phyloP scores from a whole-genome alignment of 2,797 vertebrate genomes.

The Syngnathus acus region DNA sequence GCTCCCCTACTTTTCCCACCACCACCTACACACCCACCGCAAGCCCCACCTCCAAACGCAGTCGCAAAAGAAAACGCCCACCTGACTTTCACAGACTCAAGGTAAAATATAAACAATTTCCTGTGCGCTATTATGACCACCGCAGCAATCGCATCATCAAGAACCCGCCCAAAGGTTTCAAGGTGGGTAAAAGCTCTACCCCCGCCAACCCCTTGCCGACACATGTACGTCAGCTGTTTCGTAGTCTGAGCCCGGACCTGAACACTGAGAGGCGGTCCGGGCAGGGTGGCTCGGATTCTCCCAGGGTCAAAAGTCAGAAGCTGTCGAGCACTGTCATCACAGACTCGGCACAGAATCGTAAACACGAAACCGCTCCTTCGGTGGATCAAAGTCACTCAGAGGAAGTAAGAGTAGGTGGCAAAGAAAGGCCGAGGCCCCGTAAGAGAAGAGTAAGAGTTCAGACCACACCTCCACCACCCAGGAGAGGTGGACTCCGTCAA shows the following conservation, averaged over 20 bases:
- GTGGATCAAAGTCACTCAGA: slow-evolving; percentile 13
- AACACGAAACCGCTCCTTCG: slow-evolving; percentile 14
- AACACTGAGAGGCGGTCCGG: slow-evolving; percentile 57
- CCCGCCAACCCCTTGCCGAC: slow-evolving; percentile 57
- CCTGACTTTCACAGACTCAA: slow-evolving; percentile 60
- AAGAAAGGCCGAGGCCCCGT: slow-evolving; percentile 12
- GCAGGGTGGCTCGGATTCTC: slow-evolving; percentile 38
- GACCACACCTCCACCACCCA: slow-evolving; percentile 18
- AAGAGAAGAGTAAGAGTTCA: slow-evolving; percentile 20
- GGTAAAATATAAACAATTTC: slow-evolving; percentile 78
- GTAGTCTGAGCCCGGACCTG: slow-evolving; percentile 73
- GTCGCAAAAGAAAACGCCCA: slow-evolving; percentile 60
- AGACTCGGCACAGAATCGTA: slow-evolving; percentile 37
- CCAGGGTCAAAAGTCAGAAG: slow-evolving; percentile 27
- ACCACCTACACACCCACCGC: neutral
- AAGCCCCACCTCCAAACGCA: slow-evolving; percentile 23
- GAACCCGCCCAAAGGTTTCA: slow-evolving; percentile 55
- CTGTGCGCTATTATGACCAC: slow-evolving; percentile 76
- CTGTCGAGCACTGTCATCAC: slow-evolving; percentile 33
- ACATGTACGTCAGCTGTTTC: slow-evolving; percentile 76
- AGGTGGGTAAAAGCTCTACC: slow-evolving; percentile 12
- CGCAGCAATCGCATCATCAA: slow-evolving; percentile 74
- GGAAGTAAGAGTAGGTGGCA: slow-evolving; percentile 3
- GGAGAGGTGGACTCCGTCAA: slow-evolving; percentile 36
- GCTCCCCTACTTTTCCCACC: slow-evolving; percentile 64